Base-by-base conservation (phyloP, 2,113 vertebrate genomes). In the Prochilodus magdalenae region DNA sequence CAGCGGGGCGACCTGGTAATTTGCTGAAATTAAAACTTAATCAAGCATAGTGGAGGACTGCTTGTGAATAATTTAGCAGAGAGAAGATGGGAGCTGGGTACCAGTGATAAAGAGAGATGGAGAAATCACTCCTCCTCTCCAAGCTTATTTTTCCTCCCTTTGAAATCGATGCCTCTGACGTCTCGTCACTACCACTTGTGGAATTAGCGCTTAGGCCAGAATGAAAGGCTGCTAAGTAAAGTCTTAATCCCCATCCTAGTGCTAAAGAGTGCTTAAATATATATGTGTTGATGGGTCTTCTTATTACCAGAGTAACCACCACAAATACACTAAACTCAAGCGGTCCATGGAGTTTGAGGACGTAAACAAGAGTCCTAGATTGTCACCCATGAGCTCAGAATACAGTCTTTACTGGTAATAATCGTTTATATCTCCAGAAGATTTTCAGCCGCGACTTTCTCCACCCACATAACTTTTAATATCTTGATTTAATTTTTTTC, bases 21-120 rank as follows among this genome's bases (percentile, higher is more conserved):
- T 95, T 94, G 93, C 91, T 93, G 94, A 96, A 97, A 97, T 96
- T 94, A 95, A 97, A 97, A 94, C 93, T 94, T 96, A 95, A 96
- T 96, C 95, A 95, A 95, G 95, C 91, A 86, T 94, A 91, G 86
- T 93, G 91, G 88, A 90, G 93, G 92, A 92, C 90, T 92, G 92
- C 89, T 92, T 92, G 91, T 95, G 93, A 96, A 95, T 96, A 95
- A 96, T 96, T 95, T 93, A 95, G 89, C 89, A 94, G 92, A 26
- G 85, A 86, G 85, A 79, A 84, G 71, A 84, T 77, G 51, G 62
- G 74, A 82, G 33, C 51, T 14, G 62, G 81, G 65, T 75, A 65
- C 30, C 20, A 79, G 87, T n/a, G 83, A 86, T 73, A 44, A 1
- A 44, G 29, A 70, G 30, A 83, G 18, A 62, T 30, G 60, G 13